These are phyloP conservation scores for Lagorchestes hirsutus DNA, from an alignment of 2,797 vertebrate genomes.

Conservation along the genomic window DNA sequence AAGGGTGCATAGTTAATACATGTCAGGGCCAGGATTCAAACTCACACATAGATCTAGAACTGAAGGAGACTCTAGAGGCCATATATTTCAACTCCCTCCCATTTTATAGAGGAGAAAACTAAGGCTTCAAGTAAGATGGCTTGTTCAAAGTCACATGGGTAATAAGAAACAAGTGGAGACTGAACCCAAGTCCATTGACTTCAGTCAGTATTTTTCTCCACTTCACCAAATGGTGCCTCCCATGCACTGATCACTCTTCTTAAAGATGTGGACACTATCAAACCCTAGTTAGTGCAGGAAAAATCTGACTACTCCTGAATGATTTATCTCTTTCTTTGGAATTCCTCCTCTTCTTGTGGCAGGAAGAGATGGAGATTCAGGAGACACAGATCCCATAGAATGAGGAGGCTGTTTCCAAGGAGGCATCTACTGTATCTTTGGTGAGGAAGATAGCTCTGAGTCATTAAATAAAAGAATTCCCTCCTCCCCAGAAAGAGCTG, in stretches of 20 bases:
- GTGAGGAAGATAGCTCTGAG: neutral
- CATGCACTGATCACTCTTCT: neutral
- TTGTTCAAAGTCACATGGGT: neutral
- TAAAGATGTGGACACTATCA: neutral
- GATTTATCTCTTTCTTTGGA: neutral
- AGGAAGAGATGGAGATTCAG: neutral
- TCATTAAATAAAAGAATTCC: neutral
- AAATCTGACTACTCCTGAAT: neutral
- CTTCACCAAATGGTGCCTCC: neutral
- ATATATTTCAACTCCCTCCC: neutral
- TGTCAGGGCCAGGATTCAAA: neutral
- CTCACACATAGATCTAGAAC: neutral
- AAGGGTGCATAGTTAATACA: neutral
- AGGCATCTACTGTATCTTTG: neutral
- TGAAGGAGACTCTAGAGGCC: neutral
- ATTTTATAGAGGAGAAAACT: neutral
- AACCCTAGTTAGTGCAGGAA: rapidly evolving
- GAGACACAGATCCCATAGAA: neutral
- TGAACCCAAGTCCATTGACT: neutral
- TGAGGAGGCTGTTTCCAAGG: neutral
- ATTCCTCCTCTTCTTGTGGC: neutral
- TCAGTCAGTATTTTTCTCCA: neutral
- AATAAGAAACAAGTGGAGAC: neutral
- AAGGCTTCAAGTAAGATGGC: neutral
- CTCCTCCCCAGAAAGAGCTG: neutral